Conservation (phyloP, 2,888 invertebrate genomes). For the Archaeoteleia sp. region DNA sequence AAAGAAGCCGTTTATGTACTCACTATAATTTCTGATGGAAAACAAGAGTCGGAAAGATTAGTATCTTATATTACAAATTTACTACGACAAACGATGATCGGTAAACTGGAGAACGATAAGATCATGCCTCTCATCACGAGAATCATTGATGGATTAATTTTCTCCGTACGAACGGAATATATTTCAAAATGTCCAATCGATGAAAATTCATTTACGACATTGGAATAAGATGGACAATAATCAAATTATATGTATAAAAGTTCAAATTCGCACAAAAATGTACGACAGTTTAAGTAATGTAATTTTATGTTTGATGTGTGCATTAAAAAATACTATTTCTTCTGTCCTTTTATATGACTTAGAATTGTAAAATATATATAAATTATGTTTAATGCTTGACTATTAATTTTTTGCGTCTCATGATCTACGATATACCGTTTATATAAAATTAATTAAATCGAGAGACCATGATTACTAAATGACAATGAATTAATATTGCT, state of each 20-base stretch:
- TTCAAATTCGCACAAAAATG: no score
- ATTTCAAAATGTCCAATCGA: background rate
- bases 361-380: no score
- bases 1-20: constrained; percentile 73
- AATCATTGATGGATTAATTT: constrained; percentile 70
- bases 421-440: no score
- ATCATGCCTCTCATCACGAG: constrained; percentile 75
- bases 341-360: no score
- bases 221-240: background rate
- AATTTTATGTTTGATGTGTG: constrained; percentile 3
- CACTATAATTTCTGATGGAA: constrained; percentile 69
- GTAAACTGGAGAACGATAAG: constrained; percentile 71
- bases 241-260: no score
- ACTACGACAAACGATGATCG: constrained; percentile 67
- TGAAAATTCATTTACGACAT: background rate
- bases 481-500: no score
- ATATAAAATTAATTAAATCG: no score
- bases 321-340: no score
- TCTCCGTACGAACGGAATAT: constrained; percentile 62
- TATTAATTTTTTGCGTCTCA: no score
- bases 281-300: no score
- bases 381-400: no score
- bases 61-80: constrained; percentile 66
- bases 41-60: constrained; percentile 51
- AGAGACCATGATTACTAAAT: no score